These are phyloP conservation scores for Siderastrea radians DNA, from an alignment of 92 coral and sea anemone genomes.

Conservation along the genomic window DNA sequence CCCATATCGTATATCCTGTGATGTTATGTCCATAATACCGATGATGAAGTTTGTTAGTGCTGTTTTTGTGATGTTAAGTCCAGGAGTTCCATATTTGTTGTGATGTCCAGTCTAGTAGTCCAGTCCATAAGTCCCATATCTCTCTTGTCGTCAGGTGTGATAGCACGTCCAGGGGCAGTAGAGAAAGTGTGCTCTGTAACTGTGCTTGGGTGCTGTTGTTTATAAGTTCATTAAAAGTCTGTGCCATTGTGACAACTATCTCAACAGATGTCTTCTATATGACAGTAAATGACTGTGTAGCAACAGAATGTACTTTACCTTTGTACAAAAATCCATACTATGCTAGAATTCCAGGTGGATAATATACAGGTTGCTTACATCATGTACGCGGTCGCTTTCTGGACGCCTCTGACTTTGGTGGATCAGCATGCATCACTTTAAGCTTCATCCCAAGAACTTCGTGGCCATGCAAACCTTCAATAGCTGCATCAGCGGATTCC, in stretches of 20 bases:
- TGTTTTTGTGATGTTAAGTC: neutral
- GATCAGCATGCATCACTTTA: slow-evolving; percentile 99
- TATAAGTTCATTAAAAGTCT: slow-evolving; percentile 7
- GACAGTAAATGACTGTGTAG: slow-evolving; percentile 15
- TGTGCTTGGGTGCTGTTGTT: slow-evolving; percentile 19
- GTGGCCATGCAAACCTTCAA: slow-evolving; percentile 94
- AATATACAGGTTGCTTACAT: neutral
- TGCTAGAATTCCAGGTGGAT: neutral
- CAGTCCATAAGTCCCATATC: slow-evolving; percentile 39
- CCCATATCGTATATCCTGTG: slow-evolving; percentile 2
- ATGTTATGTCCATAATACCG: neutral
- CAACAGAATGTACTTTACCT: slow-evolving; percentile 35
- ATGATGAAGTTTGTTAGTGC: neutral
- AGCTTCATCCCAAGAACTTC: slow-evolving; percentile 98
- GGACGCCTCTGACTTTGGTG: slow-evolving; percentile 96
- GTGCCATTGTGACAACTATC: slow-evolving; percentile 14
- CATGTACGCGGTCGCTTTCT: slow-evolving; percentile 97
- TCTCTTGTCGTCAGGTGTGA: slow-evolving; percentile 11
- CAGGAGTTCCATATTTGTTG: neutral
- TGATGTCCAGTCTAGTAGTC: slow-evolving; percentile 26
- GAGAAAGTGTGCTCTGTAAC: slow-evolving; percentile 25
- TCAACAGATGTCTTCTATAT: slow-evolving; percentile 8
- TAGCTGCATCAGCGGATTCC: slow-evolving; percentile 98
- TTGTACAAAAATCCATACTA: neutral
- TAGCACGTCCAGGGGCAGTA: slow-evolving; percentile 9